Conservation (phyloP, 2,888 invertebrate species). For the Bembecia ichneumoniformis region DNA sequence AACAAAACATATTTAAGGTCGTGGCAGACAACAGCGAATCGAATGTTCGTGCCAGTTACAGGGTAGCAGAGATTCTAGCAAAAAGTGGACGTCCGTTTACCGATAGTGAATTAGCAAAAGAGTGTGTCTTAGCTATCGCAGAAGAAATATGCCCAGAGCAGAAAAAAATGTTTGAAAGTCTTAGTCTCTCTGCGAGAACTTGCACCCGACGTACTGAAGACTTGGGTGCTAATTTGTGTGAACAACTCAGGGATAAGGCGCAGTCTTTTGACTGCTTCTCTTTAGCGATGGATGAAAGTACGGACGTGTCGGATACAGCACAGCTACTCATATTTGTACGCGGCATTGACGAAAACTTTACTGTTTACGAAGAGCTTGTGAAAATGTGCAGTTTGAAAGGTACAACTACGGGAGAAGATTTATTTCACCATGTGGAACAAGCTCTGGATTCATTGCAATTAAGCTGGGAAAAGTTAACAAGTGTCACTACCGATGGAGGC, state of each 20-base stretch:
- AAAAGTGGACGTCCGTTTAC: slow-evolving; percentile 4
- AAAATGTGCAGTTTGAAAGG: slow-evolving; percentile 11
- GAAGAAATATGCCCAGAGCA: slow-evolving; percentile 4
- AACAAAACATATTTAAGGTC: slow-evolving; percentile 1
- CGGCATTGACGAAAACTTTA: slow-evolving; percentile 13
- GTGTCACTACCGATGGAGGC: slow-evolving; percentile 11
- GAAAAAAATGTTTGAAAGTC: slow-evolving; percentile 13
- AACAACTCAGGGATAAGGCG: slow-evolving; percentile 14
- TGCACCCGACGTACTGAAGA: slow-evolving; percentile 12
- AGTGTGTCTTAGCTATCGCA: slow-evolving; percentile 11
- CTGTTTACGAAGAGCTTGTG: slow-evolving; percentile 12
- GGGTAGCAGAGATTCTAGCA: slow-evolving; percentile 10
- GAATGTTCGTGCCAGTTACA: slow-evolving; percentile 8
- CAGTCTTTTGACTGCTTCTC: slow-evolving; percentile 13
- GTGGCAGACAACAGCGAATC: not conserved
- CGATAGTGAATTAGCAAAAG: slow-evolving; percentile 12
- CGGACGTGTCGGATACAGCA: slow-evolving; percentile 12
- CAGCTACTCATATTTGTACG: slow-evolving; percentile 12
- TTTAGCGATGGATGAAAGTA: slow-evolving; percentile 18
- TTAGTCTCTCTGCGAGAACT: slow-evolving; percentile 12
- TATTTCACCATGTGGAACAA: slow-evolving; percentile 10
- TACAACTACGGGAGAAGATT: slow-evolving; percentile 10
- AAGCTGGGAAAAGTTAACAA: slow-evolving; percentile 9
- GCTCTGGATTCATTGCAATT: slow-evolving; percentile 7
- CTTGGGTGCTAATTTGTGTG: slow-evolving; percentile 10